Evolutionary conservation across 2,888 invertebrate genomes (phyloP).

Genomic region (Apomyelois bistriatella): DNA sequence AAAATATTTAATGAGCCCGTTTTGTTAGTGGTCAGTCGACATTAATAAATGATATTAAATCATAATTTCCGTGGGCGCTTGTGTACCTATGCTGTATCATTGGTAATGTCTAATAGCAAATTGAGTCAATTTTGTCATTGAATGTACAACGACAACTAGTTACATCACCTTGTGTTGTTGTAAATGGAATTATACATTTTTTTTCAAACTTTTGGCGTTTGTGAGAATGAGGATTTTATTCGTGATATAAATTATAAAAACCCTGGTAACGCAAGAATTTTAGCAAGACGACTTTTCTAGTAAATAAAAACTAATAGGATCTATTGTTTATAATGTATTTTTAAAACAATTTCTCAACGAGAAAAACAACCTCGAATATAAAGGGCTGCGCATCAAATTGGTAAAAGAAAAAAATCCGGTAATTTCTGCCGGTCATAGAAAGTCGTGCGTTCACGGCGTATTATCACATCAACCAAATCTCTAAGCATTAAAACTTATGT

Average conservation of each 20-base stretch:
- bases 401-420: neutral
- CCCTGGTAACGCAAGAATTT: too few relatives aligned
- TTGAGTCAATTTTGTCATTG: conserved; percentile 15
- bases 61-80: conserved; percentile 66
- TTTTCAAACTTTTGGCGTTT: too few relatives aligned
- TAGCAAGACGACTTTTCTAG: too few relatives aligned
- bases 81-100: conserved; percentile 36
- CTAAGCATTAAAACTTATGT: conserved; percentile 73
- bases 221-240: too few relatives aligned
- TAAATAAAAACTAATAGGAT: too few relatives aligned
- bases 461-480: conserved; percentile 75
- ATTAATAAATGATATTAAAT: conserved; percentile 72
- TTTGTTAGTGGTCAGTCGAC: conserved; percentile 63
- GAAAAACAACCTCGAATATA: too few relatives aligned
- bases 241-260: too few relatives aligned
- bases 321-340: too few relatives aligned
- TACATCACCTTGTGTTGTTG: neutral
- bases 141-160: neutral
- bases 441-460: conserved; percentile 74
- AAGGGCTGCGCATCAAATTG: conserved; percentile 12
- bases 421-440: conserved; percentile 45
- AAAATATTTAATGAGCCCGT: conserved; percentile 74
- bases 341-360: too few relatives aligned
- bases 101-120: conserved; percentile 27
- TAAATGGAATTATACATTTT: neutral